phyloP scores from a whole-genome alignment of 2,797 vertebrate genomes.

The Simalia tracyae region DNA sequence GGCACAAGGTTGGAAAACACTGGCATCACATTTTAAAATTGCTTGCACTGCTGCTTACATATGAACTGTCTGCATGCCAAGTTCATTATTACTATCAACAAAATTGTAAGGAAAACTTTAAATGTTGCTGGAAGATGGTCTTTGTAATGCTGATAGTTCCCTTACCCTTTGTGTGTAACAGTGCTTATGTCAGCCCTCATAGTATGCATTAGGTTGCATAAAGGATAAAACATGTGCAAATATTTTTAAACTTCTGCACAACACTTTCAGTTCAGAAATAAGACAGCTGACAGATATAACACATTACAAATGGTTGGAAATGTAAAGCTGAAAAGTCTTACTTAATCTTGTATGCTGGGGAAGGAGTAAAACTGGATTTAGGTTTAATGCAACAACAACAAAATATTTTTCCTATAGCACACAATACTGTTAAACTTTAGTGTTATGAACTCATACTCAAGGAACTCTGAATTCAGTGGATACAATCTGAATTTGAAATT shows the following conservation, averaged over 20 bases:
- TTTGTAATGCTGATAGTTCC: neutral
- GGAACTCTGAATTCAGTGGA: neutral
- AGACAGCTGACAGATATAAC: constrained; percentile 2
- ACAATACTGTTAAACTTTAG: neutral
- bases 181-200: neutral
- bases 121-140: neutral
- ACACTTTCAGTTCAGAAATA: neutral
- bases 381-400: neutral
- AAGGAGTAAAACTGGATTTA: neutral
- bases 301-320: constrained; percentile 8
- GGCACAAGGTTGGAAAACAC: neutral
- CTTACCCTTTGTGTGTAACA: neutral
- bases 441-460: neutral
- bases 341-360: neutral
- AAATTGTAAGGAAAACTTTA: neutral
- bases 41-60: neutral
- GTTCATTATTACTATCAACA: neutral
- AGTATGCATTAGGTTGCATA: neutral
- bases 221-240: neutral
- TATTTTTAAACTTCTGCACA: neutral
- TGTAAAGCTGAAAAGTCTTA: neutral
- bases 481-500: neutral
- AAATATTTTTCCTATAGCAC: neutral
- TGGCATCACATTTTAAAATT: neutral
- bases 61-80: neutral